Evolutionary conservation across 2,888 invertebrate genomes (phyloP), one percentile per base, ranked within the genome.

Genomic region (Coecobrya sp.): DNA sequence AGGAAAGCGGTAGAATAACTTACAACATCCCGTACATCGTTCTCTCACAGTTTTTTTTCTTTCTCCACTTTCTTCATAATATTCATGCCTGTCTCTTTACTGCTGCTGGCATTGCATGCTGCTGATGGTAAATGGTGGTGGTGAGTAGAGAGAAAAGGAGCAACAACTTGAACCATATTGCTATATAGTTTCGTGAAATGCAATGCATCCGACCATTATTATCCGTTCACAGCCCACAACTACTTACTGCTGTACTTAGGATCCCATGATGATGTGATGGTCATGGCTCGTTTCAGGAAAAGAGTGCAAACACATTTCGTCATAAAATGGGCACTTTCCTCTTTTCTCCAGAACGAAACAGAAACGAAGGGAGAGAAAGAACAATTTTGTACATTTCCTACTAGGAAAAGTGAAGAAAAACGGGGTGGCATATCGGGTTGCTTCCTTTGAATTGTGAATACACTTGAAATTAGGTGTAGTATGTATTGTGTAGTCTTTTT

Each of bases 251-350:
- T 70, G 30, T n/a, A 36, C 30, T 76, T 76, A 13, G 22, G 19
- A 73, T 36, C 25, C 16, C 16, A 73, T 73, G 70, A 73, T 73
- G 42, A 73, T 76, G 49, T 45, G 76, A 79, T 79, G 79, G 79
- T 79, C 79, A 79, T 79, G 79, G 79, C 79, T 79, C 79, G 79
- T 79, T 79, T 79, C 52, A 55, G n/a, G 30, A 76, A 45, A 52
- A 79, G 79, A 79, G 79, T 79, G 79, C 79, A 79, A 79, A 52
- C 79, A 79, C 79, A 79, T 79, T 79, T 52, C 52, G 52, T 79
- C 79, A 52, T 79, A 79, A 79, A 79, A 79, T 79, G 27, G 27
- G 30, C 55, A 79, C 79, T 79, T 79, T 79, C 27, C 49, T 27
- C 79, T 79, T 79, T 79, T 52, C 49, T 27, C 25, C 2, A 5